Percentiles rank a stretch among this genome's conserved stretches.
Evolutionary conservation across 2,888 invertebrate genomes (phyloP).

Genomic region (Digitonthophagus gazella): DNA sequence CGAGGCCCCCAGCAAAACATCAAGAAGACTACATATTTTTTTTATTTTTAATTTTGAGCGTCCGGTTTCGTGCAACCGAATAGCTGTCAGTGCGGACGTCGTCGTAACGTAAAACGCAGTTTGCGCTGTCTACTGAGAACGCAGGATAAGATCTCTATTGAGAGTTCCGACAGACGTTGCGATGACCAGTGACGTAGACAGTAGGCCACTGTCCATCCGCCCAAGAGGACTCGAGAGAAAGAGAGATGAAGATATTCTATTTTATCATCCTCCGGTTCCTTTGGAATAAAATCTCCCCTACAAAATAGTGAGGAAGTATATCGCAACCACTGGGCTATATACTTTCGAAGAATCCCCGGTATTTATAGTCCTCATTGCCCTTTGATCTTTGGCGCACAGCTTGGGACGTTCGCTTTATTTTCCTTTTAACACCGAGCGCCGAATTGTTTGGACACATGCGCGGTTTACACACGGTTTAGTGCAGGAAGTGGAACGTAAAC

Average conservation of each 20-base stretch:
- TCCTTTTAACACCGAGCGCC: neutral
- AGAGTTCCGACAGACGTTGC: neutral
- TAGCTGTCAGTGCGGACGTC: neutral
- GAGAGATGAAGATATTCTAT: neutral
- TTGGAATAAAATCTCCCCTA: neutral
- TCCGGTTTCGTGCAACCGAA: neutral
- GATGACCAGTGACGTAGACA: neutral
- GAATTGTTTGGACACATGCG: constrained; percentile 9
- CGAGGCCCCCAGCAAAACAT: too few relatives aligned
- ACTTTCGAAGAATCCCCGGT: neutral
- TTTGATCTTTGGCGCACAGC: constrained; percentile 1
- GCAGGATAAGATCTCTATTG: neutral
- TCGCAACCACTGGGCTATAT: neutral
- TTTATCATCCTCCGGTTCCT: neutral
- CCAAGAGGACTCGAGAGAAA: neutral
- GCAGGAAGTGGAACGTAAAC: constrained; percentile 16
- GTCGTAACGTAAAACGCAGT: neutral
- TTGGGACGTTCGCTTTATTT: neutral
- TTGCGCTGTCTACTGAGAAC: neutral
- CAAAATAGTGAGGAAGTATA: neutral
- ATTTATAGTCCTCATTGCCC: neutral
- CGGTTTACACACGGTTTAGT: constrained; percentile 14
- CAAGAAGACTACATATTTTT: too few relatives aligned
- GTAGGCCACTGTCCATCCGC: neutral
- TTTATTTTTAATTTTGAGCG: neutral